A percentile compares a stretch with the other conserved stretches of the same genome.
Conservation (phyloP, 2,888 invertebrate genomes). For the Globia sparganii region DNA sequence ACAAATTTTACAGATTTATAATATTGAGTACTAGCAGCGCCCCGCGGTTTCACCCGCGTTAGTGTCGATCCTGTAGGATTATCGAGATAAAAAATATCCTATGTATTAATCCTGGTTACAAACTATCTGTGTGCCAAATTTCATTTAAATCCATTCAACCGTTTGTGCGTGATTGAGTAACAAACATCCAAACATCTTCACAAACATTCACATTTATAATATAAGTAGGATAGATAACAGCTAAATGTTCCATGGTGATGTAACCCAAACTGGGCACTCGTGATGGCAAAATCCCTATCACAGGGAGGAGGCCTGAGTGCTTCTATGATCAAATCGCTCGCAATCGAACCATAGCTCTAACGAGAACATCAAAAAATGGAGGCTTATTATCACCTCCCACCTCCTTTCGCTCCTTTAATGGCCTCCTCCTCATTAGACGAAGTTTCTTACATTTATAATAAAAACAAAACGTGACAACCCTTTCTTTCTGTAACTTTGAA, state of each 20-base stretch:
- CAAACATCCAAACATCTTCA: too few species aligned
- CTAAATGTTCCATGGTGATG: background rate
- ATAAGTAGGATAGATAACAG: too few species aligned
- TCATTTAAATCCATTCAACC: too few species aligned
- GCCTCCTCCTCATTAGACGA: conserved; percentile 75
- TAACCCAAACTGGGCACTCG: background rate
- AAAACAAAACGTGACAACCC: conserved; percentile 56
- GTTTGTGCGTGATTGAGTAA: too few species aligned
- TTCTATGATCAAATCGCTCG: conserved; percentile 32
- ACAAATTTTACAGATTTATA: background rate
- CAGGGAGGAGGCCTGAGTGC: background rate
- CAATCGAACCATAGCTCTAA: conserved; percentile 55
- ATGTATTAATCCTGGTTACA: too few species aligned
- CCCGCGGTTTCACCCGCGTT: too few species aligned
- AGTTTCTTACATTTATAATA: conserved; percentile 63
- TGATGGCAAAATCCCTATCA: background rate
- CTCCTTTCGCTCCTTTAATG: conserved; percentile 74
- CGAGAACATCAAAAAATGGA: conserved; percentile 68
- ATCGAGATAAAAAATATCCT: too few species aligned
- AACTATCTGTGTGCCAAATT: too few species aligned
- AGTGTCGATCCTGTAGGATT: too few species aligned
- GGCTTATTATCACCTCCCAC: conserved; percentile 83
- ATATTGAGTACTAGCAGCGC: background rate
- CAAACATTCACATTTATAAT: too few species aligned
- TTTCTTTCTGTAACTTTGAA: conserved; percentile 45